Conservation (phyloP, 2,113 vertebrate genomes). For the Nettapus auritus region DNA sequence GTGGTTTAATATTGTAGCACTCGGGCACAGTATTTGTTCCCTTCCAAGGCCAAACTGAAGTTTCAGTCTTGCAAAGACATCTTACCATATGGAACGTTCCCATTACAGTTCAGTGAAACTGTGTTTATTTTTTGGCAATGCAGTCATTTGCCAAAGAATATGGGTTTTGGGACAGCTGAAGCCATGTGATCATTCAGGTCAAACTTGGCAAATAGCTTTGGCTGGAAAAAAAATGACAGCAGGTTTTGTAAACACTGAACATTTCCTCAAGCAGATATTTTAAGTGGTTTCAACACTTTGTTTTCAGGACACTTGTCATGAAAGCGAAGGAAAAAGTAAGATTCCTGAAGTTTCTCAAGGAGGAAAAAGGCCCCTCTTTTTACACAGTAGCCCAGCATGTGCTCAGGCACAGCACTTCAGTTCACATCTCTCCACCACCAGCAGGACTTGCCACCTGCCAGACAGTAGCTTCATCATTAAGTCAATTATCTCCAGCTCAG, state of each 20-base stretch:
- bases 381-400: neutral
- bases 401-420: neutral
- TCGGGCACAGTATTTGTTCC: neutral
- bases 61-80: neutral
- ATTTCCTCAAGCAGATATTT: neutral
- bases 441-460: neutral
- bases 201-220: neutral
- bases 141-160: neutral
- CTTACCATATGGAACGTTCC: neutral
- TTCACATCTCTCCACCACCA: neutral
- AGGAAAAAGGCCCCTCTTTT: neutral
- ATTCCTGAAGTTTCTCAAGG: neutral
- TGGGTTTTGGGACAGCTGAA: neutral
- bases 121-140: neutral
- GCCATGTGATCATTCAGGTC: neutral
- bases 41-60: neutral
- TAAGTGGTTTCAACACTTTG: neutral
- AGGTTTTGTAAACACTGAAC: neutral
- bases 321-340: neutral
- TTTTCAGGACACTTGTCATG: neutral
- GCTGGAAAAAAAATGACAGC: neutral
- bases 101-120: neutral
- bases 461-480: neutral
- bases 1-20: neutral
- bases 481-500: neutral